phyloP scores from a whole-genome alignment of 37 sponge, comb jelly and placozoan species.

The Mnemiopsis leidyi region DNA sequence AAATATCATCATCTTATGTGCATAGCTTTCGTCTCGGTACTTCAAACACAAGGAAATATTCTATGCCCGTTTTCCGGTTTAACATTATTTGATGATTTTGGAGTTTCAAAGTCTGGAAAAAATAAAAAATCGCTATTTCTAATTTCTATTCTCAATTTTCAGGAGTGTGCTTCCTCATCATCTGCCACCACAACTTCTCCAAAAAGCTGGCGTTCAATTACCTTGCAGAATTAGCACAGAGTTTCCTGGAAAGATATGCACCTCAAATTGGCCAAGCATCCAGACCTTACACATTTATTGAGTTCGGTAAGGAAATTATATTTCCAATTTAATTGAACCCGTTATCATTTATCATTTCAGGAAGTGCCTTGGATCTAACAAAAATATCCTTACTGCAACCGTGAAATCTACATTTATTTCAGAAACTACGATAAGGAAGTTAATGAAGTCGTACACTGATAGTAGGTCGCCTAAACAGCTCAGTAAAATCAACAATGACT shows the following conservation, averaged over 20 bases:
- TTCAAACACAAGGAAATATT: too few species aligned
- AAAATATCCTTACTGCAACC: background rate
- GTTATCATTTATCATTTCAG: too few species aligned
- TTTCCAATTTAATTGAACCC: background rate
- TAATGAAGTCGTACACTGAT: conserved; percentile 85
- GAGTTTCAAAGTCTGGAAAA: too few species aligned
- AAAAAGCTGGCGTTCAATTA: conserved; percentile 87
- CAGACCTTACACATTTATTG: conserved; percentile 90
- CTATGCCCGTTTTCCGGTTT: too few species aligned
- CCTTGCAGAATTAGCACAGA: conserved; percentile 76
- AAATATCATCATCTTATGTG: too few species aligned
- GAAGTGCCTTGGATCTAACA: background rate
- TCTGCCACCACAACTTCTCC: conserved; percentile 85
- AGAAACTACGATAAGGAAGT: conserved; percentile 73
- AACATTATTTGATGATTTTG: too few species aligned
- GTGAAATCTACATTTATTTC: background rate
- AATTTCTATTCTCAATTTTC: too few species aligned
- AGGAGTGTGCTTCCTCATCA: conserved; percentile 84
- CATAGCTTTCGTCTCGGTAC: too few species aligned
- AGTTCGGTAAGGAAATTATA: conserved; percentile 75
- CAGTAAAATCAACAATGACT: conserved; percentile 77
- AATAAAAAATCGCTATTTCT: too few species aligned
- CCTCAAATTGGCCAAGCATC: conserved; percentile 74
- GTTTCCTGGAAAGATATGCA: conserved; percentile 77
- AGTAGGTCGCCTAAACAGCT: conserved; percentile 75